phyloP scores from a whole-genome alignment of 1,140 invertebrate genomes.

The Agrypnia vestita region DNA sequence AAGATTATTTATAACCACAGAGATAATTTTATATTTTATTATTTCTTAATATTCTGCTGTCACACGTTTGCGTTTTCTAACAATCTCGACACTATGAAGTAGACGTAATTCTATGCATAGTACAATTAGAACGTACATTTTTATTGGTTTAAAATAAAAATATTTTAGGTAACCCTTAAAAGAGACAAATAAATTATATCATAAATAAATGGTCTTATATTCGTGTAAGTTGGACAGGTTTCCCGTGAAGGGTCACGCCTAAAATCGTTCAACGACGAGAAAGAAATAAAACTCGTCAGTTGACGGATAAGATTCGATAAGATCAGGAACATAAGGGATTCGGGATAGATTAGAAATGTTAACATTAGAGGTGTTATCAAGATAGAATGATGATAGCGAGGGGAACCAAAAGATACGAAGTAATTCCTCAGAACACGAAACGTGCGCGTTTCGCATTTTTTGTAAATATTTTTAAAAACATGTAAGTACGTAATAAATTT shows the following conservation, averaged over 20 bases:
- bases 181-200: too few species aligned
- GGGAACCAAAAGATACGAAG: slow-evolving; percentile 20
- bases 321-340: slow-evolving; percentile 25
- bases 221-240: too few species aligned
- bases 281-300: slow-evolving; percentile 8
- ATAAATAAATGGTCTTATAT: too few species aligned
- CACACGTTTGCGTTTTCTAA: too few species aligned
- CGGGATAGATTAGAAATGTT: slow-evolving; percentile 35
- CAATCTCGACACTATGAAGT: too few species aligned
- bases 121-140: too few species aligned
- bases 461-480: neutral
- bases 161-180: too few species aligned
- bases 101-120: too few species aligned
- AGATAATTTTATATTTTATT: too few species aligned
- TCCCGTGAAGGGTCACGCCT: neutral
- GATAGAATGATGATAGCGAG: slow-evolving; percentile 18
- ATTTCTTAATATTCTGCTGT: too few species aligned
- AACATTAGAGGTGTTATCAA: slow-evolving; percentile 33
- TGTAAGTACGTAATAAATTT: neutral
- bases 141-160: too few species aligned
- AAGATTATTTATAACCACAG: too few species aligned
- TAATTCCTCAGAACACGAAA: slow-evolving; percentile 18
- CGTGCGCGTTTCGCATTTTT: slow-evolving; percentile 1
- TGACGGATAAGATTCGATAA: slow-evolving; percentile 31
- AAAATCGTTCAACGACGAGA: neutral